Percentiles rank a stretch among this genome's conserved stretches.
phyloP scores from a whole-genome alignment of 2,888 invertebrate species.

The Epiblema foenella region DNA sequence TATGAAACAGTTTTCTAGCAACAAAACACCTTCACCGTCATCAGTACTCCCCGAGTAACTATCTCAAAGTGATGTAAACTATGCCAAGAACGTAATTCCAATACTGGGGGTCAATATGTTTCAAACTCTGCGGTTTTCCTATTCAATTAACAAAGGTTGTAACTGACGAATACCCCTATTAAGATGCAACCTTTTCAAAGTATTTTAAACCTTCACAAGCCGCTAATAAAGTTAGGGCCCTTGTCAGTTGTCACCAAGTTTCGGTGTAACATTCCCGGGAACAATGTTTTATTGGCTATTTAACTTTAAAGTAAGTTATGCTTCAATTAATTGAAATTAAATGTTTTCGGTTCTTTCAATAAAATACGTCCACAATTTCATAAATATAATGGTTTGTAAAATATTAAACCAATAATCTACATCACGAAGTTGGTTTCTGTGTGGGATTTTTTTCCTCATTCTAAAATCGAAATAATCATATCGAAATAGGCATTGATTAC shows the following conservation, averaged over 20 bases:
- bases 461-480: too few species aligned
- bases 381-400: background rate
- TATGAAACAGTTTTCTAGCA: too few species aligned
- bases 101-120: background rate
- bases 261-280: background rate
- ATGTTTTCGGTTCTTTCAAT: background rate
- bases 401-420: background rate
- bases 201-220: conserved; percentile 4
- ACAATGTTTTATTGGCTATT: conserved; percentile 2
- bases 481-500: too few species aligned
- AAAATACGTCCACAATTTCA: background rate
- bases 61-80: background rate
- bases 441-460: too few species aligned
- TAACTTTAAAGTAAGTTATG: background rate
- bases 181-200: background rate
- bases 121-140: background rate
- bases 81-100: background rate
- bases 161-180: background rate
- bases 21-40: too few species aligned
- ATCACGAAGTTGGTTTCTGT: too few species aligned
- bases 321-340: background rate
- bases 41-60: background rate
- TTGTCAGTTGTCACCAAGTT: conserved; percentile 16
- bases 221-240: conserved; percentile 9
- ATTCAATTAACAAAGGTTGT: background rate